Conservation (phyloP, 2,113 vertebrate species). For the Chaetops frenatus region DNA sequence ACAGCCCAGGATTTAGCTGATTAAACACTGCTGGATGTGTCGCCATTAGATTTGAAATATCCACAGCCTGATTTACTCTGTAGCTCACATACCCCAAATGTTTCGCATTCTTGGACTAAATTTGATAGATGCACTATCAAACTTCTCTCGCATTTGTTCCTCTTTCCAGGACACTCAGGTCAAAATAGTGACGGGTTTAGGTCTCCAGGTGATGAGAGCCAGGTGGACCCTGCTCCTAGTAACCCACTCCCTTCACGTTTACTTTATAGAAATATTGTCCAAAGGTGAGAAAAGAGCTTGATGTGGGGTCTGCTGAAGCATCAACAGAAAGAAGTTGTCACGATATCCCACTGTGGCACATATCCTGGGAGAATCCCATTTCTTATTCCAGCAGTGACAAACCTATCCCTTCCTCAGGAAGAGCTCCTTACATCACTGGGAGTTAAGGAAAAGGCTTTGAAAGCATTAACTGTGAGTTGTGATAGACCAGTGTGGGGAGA, state of each 20-base stretch:
- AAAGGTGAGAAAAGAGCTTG: neutral
- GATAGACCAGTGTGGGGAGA: neutral
- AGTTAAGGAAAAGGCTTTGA: neutral
- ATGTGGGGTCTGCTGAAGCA: neutral
- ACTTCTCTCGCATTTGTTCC: neutral
- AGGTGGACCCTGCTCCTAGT: neutral
- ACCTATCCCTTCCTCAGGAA: neutral
- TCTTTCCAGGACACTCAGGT: neutral
- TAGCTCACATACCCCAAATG: slow-evolving; percentile 16
- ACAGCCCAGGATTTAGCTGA: slow-evolving; percentile 44
- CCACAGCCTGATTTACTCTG: slow-evolving; percentile 14
- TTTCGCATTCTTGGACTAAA: slow-evolving; percentile 51
- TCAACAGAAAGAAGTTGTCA: neutral
- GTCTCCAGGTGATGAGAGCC: neutral
- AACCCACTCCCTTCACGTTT: neutral
- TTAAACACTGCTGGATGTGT: slow-evolving; percentile 39
- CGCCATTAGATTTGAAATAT: slow-evolving; percentile 6
- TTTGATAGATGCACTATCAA: slow-evolving; percentile 1
- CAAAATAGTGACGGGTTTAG: neutral
- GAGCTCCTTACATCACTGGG: neutral
- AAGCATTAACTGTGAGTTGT: neutral
- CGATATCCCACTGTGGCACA: neutral
- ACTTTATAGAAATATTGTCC: neutral
- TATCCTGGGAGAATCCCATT: neutral
- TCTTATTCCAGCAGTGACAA: neutral